Percentiles rank a stretch among this genome's conserved stretches.
Evolutionary conservation across 2,888 invertebrate genomes (phyloP).

Genomic region (Siphonodentalium dalli): DNA sequence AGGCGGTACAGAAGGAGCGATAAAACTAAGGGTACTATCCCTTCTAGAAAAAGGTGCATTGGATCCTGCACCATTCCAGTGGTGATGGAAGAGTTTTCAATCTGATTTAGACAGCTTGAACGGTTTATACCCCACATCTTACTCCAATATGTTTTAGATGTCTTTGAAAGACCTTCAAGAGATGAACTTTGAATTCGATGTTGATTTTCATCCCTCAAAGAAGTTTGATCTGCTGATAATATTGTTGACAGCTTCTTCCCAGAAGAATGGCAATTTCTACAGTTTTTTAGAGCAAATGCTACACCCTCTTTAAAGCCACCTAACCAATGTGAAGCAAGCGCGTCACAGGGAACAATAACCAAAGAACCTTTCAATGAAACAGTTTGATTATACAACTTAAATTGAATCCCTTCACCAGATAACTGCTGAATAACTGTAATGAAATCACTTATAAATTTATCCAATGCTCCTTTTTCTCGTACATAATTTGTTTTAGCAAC

Average conservation of each 20-base stretch:
- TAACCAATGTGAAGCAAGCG: conserved; percentile 13
- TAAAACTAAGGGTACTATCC: conserved; percentile 1
- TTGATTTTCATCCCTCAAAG: conserved; percentile 8
- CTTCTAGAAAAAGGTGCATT: conserved; percentile 24
- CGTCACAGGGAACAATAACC: conserved; percentile 12
- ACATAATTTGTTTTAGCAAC: conserved; percentile 7
- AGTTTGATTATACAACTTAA: background rate
- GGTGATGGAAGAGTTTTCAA: conserved; percentile 14
- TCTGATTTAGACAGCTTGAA: conserved; percentile 1
- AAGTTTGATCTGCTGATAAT: background rate
- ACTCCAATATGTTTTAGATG: conserved; percentile 12
- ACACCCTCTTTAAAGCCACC: conserved; percentile 29
- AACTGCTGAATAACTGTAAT: conserved; percentile 9
- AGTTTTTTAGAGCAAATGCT: conserved; percentile 15
- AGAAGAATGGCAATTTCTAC: conserved; percentile 16
- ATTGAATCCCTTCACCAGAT: conserved; percentile 2
- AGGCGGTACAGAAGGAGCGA: background rate
- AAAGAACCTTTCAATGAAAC: conserved; percentile 6
- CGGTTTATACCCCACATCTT: conserved; percentile 13
- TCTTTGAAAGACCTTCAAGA: background rate
- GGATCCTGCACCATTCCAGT: conserved; percentile 22
- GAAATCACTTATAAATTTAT: conserved; percentile 7
- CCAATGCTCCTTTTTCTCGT: conserved; percentile 9
- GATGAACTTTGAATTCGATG: conserved; percentile 11
- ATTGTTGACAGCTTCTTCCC: background rate